A percentile compares a stretch with the other conserved stretches of the same genome.
Conservation (phyloP, 2,888 invertebrate species). For the Agrochola macilenta region DNA sequence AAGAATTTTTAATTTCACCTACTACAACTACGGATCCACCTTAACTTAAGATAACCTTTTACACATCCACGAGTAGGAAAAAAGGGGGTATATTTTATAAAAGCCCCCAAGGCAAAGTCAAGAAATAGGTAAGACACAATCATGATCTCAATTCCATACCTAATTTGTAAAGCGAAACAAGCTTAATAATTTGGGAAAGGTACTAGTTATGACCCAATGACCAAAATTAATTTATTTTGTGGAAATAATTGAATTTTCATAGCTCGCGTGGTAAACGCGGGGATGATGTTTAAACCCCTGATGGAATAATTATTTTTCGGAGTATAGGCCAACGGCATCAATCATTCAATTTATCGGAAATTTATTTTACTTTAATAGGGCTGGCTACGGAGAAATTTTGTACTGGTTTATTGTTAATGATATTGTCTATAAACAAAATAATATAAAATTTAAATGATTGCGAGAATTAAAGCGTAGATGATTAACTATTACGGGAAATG, state of each 20-base stretch:
- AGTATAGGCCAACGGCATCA: slow-evolving; percentile 1
- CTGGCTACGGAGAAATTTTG: not conserved
- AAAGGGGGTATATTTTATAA: not conserved
- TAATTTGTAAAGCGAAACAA: not conserved
- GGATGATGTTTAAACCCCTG: slow-evolving; percentile 22
- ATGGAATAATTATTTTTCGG: slow-evolving; percentile 26
- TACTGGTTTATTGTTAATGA: not conserved
- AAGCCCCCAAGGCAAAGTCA: not conserved
- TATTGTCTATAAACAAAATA: not conserved
- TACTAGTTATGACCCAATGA: not conserved
- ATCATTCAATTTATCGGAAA: slow-evolving; percentile 13
- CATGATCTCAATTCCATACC: not conserved
- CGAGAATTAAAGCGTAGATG: no score
- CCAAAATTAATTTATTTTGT: slow-evolving; percentile 27
- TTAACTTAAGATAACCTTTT: not conserved
- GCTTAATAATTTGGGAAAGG: not conserved
- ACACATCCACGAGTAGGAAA: no score
- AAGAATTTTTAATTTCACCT: no score
- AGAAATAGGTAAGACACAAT: not conserved
- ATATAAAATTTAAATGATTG: not conserved
- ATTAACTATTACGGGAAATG: no score
- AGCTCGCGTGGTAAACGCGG: slow-evolving; percentile 15
- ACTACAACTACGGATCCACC: no score
- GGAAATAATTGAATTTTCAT: slow-evolving; percentile 34
- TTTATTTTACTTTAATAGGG: not conserved